Percentiles rank a stretch among this genome's conserved stretches.
phyloP scores from a whole-genome alignment of 2,888 invertebrate genomes.

The Zaprionus obscuricornis region DNA sequence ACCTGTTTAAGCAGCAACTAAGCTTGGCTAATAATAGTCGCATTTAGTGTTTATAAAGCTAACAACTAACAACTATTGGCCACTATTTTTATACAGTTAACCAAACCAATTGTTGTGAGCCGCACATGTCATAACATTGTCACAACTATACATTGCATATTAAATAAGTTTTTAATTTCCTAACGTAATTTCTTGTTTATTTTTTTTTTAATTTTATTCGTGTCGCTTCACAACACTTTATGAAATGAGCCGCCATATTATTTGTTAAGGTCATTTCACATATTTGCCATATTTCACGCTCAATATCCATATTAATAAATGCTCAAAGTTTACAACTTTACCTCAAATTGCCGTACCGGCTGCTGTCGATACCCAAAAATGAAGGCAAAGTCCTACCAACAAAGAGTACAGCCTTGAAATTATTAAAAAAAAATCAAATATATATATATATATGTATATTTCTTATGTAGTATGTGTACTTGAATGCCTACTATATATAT shows the following conservation, averaged over 20 bases:
- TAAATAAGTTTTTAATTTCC: no score
- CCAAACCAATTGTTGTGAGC: no score
- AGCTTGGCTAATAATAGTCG: slow-evolving; percentile 7
- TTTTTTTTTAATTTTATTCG: background rate
- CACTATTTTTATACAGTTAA: background rate
- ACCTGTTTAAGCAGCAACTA: slow-evolving; percentile 5
- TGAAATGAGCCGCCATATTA: slow-evolving; percentile 3
- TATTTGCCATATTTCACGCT: slow-evolving; percentile 1
- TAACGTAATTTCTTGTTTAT: background rate
- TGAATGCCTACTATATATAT: no score
- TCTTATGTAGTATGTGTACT: no score
- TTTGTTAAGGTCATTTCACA: slow-evolving; percentile 10
- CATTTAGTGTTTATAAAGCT: background rate
- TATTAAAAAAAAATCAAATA: slow-evolving; percentile 6
- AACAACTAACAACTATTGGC: background rate
- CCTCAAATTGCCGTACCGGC: slow-evolving; percentile 23
- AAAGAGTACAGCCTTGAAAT: slow-evolving; percentile 19
- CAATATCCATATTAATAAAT: slow-evolving; percentile 33
- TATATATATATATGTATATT: background rate
- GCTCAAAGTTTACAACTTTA: slow-evolving; percentile 33
- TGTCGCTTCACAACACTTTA: background rate
- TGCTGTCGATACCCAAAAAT: background rate
- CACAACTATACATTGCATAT: no score
- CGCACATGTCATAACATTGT: no score
- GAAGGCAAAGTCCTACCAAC: slow-evolving; percentile 10